These are phyloP conservation scores for Onychostruthus taczanowskii DNA, from an alignment of 2,113 vertebrate species.

Conservation along the genomic window DNA sequence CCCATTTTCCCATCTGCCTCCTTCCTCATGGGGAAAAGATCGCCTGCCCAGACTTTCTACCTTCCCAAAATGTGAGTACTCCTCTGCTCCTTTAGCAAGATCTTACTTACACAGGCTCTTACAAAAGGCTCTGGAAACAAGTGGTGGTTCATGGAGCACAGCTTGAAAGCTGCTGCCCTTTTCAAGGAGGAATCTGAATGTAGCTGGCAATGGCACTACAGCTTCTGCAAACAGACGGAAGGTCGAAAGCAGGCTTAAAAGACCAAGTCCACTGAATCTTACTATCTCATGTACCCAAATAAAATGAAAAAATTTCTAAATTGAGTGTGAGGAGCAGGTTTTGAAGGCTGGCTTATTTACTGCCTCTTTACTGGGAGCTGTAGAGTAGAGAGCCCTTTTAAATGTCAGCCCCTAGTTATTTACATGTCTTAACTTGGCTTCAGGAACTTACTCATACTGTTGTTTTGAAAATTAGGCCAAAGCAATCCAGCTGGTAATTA, in stretches of 20 bases:
- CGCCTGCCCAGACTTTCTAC: neutral
- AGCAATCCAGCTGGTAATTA: slow-evolving; percentile 22
- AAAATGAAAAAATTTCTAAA: neutral
- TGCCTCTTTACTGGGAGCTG: slow-evolving; percentile 35
- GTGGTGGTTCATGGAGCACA: neutral
- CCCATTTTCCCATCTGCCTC: neutral
- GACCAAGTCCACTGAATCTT: neutral
- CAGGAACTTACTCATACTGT: slow-evolving; percentile 4
- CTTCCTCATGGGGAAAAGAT: neutral
- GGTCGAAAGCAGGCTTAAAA: slow-evolving; percentile 5
- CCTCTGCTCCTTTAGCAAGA: neutral
- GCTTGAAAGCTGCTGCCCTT: neutral
- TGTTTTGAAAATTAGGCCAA: neutral
- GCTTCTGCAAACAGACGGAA: neutral
- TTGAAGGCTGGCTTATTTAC: slow-evolving; percentile 15
- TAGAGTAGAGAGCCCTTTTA: slow-evolving; percentile 56
- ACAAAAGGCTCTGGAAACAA: neutral
- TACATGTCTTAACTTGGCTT: slow-evolving; percentile 23
- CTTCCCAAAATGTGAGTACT: neutral
- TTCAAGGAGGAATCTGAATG: neutral
- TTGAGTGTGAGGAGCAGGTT: neutral
- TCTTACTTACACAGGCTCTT: neutral
- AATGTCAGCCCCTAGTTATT: slow-evolving; percentile 40
- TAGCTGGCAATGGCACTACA: neutral
- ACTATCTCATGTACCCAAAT: neutral